Evolutionary conservation across 2,888 invertebrate genomes (phyloP).

Genomic region (Noctua fimbriata): DNA sequence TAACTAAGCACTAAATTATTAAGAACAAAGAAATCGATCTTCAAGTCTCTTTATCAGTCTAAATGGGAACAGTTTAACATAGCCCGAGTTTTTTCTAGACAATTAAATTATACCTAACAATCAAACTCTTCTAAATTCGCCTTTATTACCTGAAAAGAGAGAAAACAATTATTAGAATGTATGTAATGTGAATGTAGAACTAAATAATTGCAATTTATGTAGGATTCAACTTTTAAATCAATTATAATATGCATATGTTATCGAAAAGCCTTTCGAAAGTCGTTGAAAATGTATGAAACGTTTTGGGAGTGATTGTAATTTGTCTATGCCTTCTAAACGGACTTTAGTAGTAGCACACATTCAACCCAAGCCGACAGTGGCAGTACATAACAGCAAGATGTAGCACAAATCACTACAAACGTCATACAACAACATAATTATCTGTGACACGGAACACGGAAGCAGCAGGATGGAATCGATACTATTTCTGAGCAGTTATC

Average conservation of each 20-base stretch:
- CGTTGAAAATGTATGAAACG: not conserved
- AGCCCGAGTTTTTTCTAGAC: not conserved
- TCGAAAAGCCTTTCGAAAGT: not conserved
- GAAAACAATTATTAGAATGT: conserved; percentile 9
- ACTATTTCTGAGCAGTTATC: conserved; percentile 66
- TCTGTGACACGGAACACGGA: conserved; percentile 53
- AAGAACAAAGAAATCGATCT: not conserved
- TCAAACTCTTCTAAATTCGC: not conserved
- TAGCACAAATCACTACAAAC: conserved; percentile 31
- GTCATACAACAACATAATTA: conserved; percentile 28
- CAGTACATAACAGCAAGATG: conserved; percentile 5
- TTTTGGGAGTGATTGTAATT: not conserved
- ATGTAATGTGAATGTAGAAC: not conserved
- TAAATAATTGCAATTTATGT: not conserved
- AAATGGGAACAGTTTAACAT: not conserved
- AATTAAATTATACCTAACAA: conserved; percentile 39
- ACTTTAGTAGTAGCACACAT: not conserved
- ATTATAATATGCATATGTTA: not conserved
- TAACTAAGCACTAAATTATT: not conserved
- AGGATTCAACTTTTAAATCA: too few species aligned
- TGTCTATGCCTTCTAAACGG: not conserved
- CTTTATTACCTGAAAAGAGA: conserved; percentile 45
- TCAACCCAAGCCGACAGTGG: not conserved
- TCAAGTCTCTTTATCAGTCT: not conserved
- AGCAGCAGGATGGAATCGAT: conserved; percentile 61